phyloP scores from a whole-genome alignment of 1,140 invertebrate genomes.

The Apocrypta bakeri region DNA sequence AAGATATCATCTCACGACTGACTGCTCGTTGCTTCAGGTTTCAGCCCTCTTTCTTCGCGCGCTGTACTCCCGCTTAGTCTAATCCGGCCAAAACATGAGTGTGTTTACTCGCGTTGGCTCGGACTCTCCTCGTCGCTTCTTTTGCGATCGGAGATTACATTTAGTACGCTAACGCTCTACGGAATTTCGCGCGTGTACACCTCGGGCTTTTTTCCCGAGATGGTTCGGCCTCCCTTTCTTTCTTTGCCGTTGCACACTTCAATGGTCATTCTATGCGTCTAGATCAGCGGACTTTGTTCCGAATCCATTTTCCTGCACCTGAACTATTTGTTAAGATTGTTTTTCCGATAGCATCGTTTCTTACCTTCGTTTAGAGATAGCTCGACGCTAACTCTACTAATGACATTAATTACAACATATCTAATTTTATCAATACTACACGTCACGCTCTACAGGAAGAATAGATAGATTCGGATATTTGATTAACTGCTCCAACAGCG shows the following conservation, averaged over 20 bases:
- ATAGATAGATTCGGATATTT: too few species aligned
- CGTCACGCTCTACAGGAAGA: too few species aligned
- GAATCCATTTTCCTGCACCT: too few species aligned
- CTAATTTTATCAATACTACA: too few species aligned
- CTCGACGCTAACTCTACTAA: too few species aligned
- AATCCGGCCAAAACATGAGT: conserved; percentile 54
- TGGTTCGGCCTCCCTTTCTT: not conserved
- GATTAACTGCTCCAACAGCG: too few species aligned
- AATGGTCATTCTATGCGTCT: not conserved
- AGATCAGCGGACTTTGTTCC: not conserved
- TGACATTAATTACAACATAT: too few species aligned
- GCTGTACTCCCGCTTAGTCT: conserved; percentile 46
- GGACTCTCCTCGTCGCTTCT: not conserved
- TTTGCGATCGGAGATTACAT: conserved; percentile 60
- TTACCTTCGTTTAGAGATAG: too few species aligned
- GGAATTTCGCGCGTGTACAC: conserved; percentile 35
- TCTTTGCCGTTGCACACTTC: not conserved
- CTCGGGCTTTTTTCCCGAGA: conserved; percentile 12
- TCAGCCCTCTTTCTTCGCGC: not conserved
- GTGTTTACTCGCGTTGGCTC: conserved; percentile 57
- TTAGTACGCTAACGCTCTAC: conserved; percentile 53
- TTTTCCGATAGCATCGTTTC: too few species aligned
- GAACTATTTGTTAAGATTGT: not conserved
- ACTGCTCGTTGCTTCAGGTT: conserved; percentile 19
- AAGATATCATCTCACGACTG: conserved; percentile 57